phyloP scores from a whole-genome alignment of 1,140 invertebrate genomes.

The Acromyrmex heyeri region DNA sequence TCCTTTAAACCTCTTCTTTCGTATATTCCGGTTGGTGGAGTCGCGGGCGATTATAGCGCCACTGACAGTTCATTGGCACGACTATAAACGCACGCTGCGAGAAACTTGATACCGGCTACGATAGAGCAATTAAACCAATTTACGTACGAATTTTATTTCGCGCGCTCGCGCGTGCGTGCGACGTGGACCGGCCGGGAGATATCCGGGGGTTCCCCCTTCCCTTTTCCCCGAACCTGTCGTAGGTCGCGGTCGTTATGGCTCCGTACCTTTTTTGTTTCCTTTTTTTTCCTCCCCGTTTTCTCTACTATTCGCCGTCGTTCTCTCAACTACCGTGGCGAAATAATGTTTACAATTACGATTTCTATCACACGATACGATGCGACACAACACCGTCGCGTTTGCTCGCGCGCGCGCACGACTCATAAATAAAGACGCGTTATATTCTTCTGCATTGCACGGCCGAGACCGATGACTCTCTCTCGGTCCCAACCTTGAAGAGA shows the following conservation, averaged over 20 bases:
- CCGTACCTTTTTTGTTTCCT: constrained; percentile 24
- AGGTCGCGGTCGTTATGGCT: constrained; percentile 69
- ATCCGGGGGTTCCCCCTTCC: background rate
- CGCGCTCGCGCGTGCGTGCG: constrained; percentile 34
- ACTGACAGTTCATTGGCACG: constrained; percentile 75
- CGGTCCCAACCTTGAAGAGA: constrained; percentile 55
- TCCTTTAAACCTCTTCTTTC: constrained; percentile 1
- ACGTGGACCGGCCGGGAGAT: constrained; percentile 31
- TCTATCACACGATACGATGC: constrained; percentile 10
- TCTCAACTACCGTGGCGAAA: background rate
- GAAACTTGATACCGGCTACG: constrained; percentile 72
- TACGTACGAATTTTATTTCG: constrained; percentile 72
- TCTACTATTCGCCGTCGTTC: background rate
- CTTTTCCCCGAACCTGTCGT: constrained; percentile 57
- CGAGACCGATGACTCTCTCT: constrained; percentile 59
- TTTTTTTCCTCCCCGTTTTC: background rate
- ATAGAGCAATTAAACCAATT: constrained; percentile 76
- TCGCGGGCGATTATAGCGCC: constrained; percentile 59
- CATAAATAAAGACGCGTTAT: constrained; percentile 59
- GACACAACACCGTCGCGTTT: background rate
- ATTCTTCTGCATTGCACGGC: constrained; percentile 16
- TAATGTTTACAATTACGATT: constrained; percentile 13
- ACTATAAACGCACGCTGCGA: constrained; percentile 71
- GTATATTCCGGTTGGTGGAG: constrained; percentile 55
- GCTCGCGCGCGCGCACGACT: background rate